These are phyloP conservation scores for Caenorhabditis sp. DNA, from an alignment of 2,888 invertebrate genomes.

Conservation along the genomic window DNA sequence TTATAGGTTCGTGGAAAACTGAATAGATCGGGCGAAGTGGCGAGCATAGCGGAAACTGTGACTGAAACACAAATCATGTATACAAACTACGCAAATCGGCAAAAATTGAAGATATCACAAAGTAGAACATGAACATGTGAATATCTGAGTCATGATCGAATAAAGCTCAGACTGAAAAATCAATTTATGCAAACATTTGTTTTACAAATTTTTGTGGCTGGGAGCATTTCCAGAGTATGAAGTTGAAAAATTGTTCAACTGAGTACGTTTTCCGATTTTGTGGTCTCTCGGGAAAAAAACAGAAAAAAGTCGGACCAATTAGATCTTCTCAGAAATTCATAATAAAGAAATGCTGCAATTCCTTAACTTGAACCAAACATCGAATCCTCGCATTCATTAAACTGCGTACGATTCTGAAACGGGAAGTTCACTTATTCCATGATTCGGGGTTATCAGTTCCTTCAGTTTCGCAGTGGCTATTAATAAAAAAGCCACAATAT, in stretches of 20 bases:
- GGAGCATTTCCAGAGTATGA: no score
- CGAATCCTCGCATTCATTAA: neutral
- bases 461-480: neutral
- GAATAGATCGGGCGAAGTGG: conserved; percentile 33
- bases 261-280: no score
- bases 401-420: neutral
- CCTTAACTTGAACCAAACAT: no score
- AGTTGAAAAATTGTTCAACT: no score
- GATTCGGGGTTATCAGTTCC: conserved; percentile 5
- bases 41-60: conserved; percentile 16
- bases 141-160: no score
- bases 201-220: no score
- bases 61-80: conserved; percentile 38
- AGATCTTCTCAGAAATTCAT: no score
- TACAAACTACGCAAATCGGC: conserved; percentile 42
- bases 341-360: no score
- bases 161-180: no score
- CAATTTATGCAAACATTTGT: no score
- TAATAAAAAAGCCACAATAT: conserved; percentile 1
- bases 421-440: neutral
- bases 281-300: no score
- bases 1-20: conserved; percentile 54
- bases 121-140: neutral
- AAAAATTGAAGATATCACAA: neutral
- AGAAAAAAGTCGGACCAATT: no score